Evolutionary conservation across 2,113 vertebrate genomes (phyloP).

Genomic region (Corvus cornix): DNA sequence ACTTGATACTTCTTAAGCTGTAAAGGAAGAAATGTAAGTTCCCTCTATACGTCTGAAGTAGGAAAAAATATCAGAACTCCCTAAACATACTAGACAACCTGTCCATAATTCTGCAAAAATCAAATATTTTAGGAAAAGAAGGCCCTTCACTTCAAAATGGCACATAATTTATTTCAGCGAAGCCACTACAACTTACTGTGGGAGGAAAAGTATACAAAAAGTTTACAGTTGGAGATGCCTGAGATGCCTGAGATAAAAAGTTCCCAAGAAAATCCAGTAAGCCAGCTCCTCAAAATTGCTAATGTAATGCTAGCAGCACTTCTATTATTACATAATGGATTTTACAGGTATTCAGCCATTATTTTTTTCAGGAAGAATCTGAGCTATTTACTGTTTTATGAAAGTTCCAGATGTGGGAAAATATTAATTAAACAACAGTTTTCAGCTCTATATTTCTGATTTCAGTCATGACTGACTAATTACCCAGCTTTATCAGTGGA

Average conservation of each 20-base stretch:
- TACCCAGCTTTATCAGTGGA: neutral
- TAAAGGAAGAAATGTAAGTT: neutral
- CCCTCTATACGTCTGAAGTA: neutral
- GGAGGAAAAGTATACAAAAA: neutral
- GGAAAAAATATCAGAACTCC: neutral
- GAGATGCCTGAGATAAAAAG: neutral
- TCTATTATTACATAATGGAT: neutral
- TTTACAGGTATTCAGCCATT: neutral
- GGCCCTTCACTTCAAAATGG: neutral
- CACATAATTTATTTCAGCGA: neutral
- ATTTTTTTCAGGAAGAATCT: neutral
- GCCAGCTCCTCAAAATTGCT: neutral
- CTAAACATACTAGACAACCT: neutral
- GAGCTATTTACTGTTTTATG: neutral
- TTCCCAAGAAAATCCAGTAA: conserved; percentile 18
- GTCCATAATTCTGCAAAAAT: neutral
- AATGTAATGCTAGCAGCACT: neutral
- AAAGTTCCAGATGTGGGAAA: neutral
- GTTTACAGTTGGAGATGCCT: neutral
- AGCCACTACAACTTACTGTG: neutral
- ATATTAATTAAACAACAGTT: conserved; percentile 8
- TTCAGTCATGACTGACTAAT: conserved; percentile 10
- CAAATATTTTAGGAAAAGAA: neutral
- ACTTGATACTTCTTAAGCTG: neutral
- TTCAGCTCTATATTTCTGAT: neutral